These are phyloP conservation scores for Drosophila siamana DNA, from an alignment of 2,888 invertebrate genomes.

Conservation along the genomic window DNA sequence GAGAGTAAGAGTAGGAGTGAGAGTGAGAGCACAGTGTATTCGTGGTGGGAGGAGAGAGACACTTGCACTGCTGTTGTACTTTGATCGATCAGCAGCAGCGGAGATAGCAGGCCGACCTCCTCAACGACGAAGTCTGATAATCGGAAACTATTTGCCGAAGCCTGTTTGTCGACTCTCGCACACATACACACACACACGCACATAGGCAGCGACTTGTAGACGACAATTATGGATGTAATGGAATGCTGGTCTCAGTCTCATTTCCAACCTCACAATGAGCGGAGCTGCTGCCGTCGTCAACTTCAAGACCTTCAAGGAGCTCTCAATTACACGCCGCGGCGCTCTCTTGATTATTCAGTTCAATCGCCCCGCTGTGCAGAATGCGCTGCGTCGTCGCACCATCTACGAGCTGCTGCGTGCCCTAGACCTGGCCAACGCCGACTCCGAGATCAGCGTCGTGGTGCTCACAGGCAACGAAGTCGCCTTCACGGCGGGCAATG, in stretches of 20 bases:
- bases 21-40: not conserved
- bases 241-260: conserved; percentile 30
- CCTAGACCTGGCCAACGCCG: conserved; percentile 89
- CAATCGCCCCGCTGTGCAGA: conserved; percentile 91
- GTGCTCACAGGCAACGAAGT: conserved; percentile 88
- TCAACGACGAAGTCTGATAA: conserved; percentile 46
- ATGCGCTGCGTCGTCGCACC: conserved; percentile 91
- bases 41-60: not conserved
- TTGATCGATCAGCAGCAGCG: conserved; percentile 31
- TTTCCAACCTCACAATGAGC: conserved; percentile 43
- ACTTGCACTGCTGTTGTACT: conserved; percentile 30
- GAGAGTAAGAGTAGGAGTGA: not conserved
- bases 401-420: conserved; percentile 88
- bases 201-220: too few species aligned
- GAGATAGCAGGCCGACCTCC: conserved; percentile 45
- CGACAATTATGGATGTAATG: conserved; percentile 22
- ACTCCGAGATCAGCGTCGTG: conserved; percentile 89
- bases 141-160: conserved; percentile 30
- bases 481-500: conserved; percentile 70
- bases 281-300: conserved; percentile 32
- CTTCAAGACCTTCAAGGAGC: conserved; percentile 56
- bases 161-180: conserved; percentile 35
- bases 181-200: not conserved
- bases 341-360: conserved; percentile 88
- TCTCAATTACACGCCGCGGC: conserved; percentile 81